Base-by-base conservation (phyloP, 2,888 invertebrate genomes). In the Epinotia ramella region DNA sequence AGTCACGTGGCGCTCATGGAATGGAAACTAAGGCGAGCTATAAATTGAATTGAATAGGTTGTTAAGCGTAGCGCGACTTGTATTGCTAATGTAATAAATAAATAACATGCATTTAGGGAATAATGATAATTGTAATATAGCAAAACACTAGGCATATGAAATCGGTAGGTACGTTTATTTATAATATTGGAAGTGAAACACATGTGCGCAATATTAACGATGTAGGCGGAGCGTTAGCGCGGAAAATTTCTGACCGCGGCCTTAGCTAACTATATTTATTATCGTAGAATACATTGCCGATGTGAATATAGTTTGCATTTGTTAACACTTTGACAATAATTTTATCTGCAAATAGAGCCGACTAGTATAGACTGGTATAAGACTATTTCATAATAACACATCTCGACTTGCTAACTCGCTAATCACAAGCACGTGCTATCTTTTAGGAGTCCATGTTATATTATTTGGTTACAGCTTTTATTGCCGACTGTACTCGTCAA, bases 241-340 rank as follows among this genome's bases (percentile, higher is more conserved):
- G 59, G 59, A 40, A 59, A 24, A 56, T 67, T 18, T 56, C 67
- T 56, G 18, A 12, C 33, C 66, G 12, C 53, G 49, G 18, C 9
- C 18, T 11, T 18, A 9, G 18, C 11, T 18, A 18, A 9, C 9
- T 18, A 18, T n/a, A 7, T 63, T 33, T 40, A 18, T 11, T 63
- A 9, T 63, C 12, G 2, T 62, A 33, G 53, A 63, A 11, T 40
- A 63, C 18, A 18, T 18, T 12, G 1, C 33, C 6, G 53, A 18
- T 11, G 9, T 20, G 3, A 6, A 20, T 40, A 28, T 24, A 66
- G 16, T 40, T 24, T 69, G 24, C 69, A 69, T 33, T 28, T n/a
- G 53, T 77, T 77, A 77, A 68, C 77, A 74, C 71, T 63, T 44
- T 33, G 49, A 18, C 49, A 57, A 63, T 75, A 75, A 77, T 63